Base-by-base conservation (phyloP, 2,888 invertebrate species). In the Rosalia funebris region DNA sequence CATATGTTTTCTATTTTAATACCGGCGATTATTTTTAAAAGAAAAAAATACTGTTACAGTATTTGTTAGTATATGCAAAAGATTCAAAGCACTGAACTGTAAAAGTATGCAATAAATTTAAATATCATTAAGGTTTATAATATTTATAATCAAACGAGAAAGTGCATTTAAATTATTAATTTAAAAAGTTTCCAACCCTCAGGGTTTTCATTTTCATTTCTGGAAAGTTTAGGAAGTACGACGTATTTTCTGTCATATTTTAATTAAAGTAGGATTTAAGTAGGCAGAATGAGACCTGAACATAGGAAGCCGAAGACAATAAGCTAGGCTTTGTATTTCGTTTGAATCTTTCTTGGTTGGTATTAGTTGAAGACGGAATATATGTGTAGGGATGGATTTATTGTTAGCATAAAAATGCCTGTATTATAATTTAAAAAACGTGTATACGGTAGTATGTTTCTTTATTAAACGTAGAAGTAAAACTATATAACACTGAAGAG, bases 241-340 rank as follows among this genome's bases (percentile, higher is more conserved):
- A 63, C 67, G 66, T 68, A 69, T 71, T 72, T 70, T 69, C 68
- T 69, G 68, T 67, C 70, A 72, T 70, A 69, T 71, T 71, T 72
- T 72, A 72, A 72, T 72, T 71, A 71, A 72, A 72, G 66, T 60
- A 54, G 70, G 70, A 72, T 72, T 71, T 68, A 63, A 62, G 62
- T 63, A 58, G 58, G 63, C 59, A 57, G 64, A 57, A 16, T 53
- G 41, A 54, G 15, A 48, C 37, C 48, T 12, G 37, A 50, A 50
- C 12, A 25, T 37, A 20, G 20, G 39, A 50, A 39, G 39, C 20
- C 37, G 15, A 50, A 39, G 50, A 50, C 37, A 50, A 25, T 50
- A 50, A 20, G 19, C 37, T 50, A 10, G 14, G 19, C 42, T 20
- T 11, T 16, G 15, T 17, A 7, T 16, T 17, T 17, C 47, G 19